Evolutionary conservation across 2,888 invertebrate genomes (phyloP), one percentile per base, ranked within the genome.

Genomic region (Mesopsocus fuscifrons): DNA sequence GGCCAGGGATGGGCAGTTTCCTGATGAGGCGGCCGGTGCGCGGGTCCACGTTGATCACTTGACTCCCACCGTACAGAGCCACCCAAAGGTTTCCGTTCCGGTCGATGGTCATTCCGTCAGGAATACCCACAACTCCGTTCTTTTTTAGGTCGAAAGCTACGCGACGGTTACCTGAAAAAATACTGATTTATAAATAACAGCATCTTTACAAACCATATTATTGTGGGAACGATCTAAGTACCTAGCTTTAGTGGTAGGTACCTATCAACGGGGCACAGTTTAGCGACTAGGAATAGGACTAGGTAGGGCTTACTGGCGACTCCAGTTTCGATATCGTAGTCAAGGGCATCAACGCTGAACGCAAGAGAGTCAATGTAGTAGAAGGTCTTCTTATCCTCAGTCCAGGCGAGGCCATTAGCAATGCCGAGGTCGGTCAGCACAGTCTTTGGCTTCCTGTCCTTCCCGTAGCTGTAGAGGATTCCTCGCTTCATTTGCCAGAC

Each of bases 331-430:
- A 72, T 57, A 50, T 83, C 72, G 54, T 74, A 83, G 55, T 82
- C 79, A 55, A 78, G 82, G 49, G 72, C 70, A 13, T 47, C 45
- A 1, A 48, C 45, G 9, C 31, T 43, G 15, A 22, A 18, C 13
- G 42, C 41, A 15, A 43, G 15, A 2, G 48, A 47, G 31, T 48
- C 48, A 34, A 48, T 45, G 41, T 45, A 45, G 42, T 48, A 48
- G 23, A 47, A 26, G 26, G 42, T 47, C 33, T 45, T 47, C 30
- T 43, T 21, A 23, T 47, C 45, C 4, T 26, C 11, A n/a, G 40
- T 74, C 82, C 83, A 85, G 44, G 78, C 75, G 30, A 84, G 61
- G 0, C 85, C 84, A 60, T 85, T 85, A 33, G 81, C 73, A 50
- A 82, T 71, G 50, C 72, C 70, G 17, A 79, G 58, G 42, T 55